These are phyloP conservation scores for Megalopta genalis DNA, from an alignment of 1,140 invertebrate species.

Conservation along the genomic window DNA sequence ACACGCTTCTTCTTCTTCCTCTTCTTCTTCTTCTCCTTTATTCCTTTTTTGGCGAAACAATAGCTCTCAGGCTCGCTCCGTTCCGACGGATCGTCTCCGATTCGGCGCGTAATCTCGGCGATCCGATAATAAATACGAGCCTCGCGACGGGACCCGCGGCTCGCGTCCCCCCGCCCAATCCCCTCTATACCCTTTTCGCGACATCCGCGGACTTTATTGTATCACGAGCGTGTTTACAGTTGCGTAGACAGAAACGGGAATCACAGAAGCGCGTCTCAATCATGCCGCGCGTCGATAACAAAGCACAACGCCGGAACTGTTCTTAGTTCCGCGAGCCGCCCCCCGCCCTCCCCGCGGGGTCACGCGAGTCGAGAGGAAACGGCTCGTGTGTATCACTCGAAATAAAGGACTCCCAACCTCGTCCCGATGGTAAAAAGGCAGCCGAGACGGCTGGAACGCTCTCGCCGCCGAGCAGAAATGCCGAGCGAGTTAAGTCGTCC, in stretches of 20 bases:
- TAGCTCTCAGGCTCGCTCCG: not conserved
- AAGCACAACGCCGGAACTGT: conserved; percentile 20
- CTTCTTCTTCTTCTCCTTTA: too few species aligned
- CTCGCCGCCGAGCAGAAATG: not conserved
- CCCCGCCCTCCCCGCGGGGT: not conserved
- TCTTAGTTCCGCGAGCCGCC: conserved; percentile 17
- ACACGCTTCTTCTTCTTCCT: not conserved
- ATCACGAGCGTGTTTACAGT: conserved; percentile 12
- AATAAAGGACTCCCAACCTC: not conserved
- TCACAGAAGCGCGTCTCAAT: conserved; percentile 35
- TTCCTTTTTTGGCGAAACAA: not conserved
- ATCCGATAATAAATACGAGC: conserved; percentile 40
- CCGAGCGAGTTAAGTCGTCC: not conserved
- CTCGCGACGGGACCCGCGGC: conserved; percentile 25
- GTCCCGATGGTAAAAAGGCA: not conserved
- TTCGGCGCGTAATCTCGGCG: conserved; percentile 29
- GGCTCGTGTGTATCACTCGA: not conserved
- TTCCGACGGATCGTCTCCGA: not conserved
- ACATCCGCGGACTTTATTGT: conserved; percentile 40
- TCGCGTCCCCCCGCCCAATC: not conserved
- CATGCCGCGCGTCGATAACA: conserved; percentile 23
- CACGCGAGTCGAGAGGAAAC: not conserved
- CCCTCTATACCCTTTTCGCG: not conserved
- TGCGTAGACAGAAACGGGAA: conserved; percentile 29
- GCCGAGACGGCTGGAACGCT: not conserved